Conservation (phyloP, 2,888 invertebrate species). For the Leptopterna dolabrata region DNA sequence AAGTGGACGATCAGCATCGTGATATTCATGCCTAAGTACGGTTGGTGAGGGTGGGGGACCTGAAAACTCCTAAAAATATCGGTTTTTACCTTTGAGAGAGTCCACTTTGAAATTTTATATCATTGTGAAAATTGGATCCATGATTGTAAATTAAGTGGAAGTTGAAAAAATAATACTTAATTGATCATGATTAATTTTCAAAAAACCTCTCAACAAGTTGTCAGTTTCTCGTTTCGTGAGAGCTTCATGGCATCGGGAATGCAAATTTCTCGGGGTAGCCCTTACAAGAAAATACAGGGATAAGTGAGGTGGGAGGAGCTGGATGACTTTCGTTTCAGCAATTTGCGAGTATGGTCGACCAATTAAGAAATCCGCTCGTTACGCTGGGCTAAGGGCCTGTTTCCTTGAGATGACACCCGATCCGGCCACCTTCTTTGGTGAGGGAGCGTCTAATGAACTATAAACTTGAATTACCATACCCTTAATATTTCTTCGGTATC, state of each 20-base stretch:
- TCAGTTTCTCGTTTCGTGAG: neutral
- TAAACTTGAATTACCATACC: conserved; percentile 24
- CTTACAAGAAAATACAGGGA: neutral
- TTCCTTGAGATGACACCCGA: conserved; percentile 11
- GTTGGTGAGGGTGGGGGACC: too few relatives aligned
- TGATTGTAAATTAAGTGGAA: too few relatives aligned
- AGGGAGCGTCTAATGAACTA: conserved; percentile 32
- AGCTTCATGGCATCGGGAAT: neutral
- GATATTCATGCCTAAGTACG: too few relatives aligned
- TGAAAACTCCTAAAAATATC: too few relatives aligned
- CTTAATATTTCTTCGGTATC: conserved; percentile 18
- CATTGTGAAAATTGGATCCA: too few relatives aligned
- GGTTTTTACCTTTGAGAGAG: too few relatives aligned
- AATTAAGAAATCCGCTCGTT: conserved; percentile 25
- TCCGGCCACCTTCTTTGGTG: conserved; percentile 15
- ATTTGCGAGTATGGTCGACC: neutral
- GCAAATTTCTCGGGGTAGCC: neutral
- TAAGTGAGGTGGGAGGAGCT: neutral
- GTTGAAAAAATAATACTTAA: too few relatives aligned
- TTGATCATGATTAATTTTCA: too few relatives aligned
- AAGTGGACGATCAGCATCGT: too few relatives aligned
- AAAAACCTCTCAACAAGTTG: neutral
- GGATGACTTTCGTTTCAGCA: neutral
- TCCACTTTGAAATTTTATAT: too few relatives aligned
- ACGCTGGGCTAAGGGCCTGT: neutral